A percentile compares a stretch with the other conserved stretches of the same genome.
Evolutionary conservation across 1,140 invertebrate species (phyloP).

Genomic region (Galleria mellonella): DNA sequence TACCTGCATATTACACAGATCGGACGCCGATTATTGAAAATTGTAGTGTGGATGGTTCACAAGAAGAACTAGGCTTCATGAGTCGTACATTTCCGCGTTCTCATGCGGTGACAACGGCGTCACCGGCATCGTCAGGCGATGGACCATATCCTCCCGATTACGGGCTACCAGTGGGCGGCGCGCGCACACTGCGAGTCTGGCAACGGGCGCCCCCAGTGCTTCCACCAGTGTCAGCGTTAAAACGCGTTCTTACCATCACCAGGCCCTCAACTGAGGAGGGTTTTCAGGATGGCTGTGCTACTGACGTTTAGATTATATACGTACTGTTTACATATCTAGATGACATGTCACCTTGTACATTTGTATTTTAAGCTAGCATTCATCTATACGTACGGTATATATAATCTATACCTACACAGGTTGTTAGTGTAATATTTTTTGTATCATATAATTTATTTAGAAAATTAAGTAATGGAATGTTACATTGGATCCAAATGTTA

Average conservation of each 20-base stretch:
- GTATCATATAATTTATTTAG: slow-evolving; percentile 72
- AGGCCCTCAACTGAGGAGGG: slow-evolving; percentile 92
- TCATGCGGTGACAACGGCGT: slow-evolving; percentile 35
- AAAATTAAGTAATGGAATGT: slow-evolving; percentile 48
- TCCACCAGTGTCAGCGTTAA: slow-evolving; percentile 86
- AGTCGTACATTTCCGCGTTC: slow-evolving; percentile 75
- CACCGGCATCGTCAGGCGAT: slow-evolving; percentile 31
- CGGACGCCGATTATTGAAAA: slow-evolving; percentile 84
- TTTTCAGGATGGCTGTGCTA: slow-evolving; percentile 93
- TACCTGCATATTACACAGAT: slow-evolving; percentile 79
- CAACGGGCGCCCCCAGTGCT: slow-evolving; percentile 88
- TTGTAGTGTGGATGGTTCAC: slow-evolving; percentile 75
- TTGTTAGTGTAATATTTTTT: slow-evolving; percentile 65
- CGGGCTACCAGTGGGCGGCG: slow-evolving; percentile 81
- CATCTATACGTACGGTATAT: slow-evolving; percentile 35
- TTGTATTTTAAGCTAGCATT: slow-evolving; percentile 34
- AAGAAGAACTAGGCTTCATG: slow-evolving; percentile 73
- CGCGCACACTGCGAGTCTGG: slow-evolving; percentile 89
- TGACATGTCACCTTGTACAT: slow-evolving; percentile 56
- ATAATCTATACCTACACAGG: slow-evolving; percentile 48
- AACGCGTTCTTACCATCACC: slow-evolving; percentile 85
- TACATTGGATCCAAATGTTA: slow-evolving; percentile 53
- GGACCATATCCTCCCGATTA: slow-evolving; percentile 84
- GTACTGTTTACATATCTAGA: slow-evolving; percentile 32
- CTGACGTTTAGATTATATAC: slow-evolving; percentile 81